Evolutionary conservation across 2,797 vertebrate species (phyloP).

Genomic region (Sebastes vulpes): DNA sequence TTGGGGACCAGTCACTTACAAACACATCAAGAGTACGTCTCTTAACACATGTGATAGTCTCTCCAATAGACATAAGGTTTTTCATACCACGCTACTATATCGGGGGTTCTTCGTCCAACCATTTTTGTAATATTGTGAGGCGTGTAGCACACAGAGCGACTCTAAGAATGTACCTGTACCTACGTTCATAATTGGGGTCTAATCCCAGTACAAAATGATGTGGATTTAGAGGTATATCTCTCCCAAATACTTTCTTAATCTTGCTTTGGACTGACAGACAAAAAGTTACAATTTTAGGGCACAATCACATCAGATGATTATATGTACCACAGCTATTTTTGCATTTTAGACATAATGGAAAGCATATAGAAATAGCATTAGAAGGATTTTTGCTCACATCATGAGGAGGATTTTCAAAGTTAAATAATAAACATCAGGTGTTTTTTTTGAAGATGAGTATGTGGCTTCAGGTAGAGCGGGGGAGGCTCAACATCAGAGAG

Average conservation of each 20-base stretch:
- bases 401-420: not conserved
- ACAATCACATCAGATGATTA: too few relatives aligned
- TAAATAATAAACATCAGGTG: not conserved
- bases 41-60: too few relatives aligned
- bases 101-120: too few relatives aligned
- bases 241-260: not conserved
- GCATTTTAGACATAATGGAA: not conserved
- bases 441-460: not conserved
- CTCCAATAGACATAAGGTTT: too few relatives aligned
- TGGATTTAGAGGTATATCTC: not conserved
- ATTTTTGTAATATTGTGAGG: too few relatives aligned
- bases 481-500: slow-evolving; percentile 37
- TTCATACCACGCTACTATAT: too few relatives aligned
- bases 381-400: not conserved
- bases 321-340: not conserved
- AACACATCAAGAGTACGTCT: too few relatives aligned
- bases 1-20: too few relatives aligned
- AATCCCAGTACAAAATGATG: too few relatives aligned
- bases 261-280: not conserved
- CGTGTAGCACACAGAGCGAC: too few relatives aligned
- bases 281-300: not conserved
- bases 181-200: too few relatives aligned
- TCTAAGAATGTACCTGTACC: too few relatives aligned
- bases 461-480: slow-evolving; percentile 21
- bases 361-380: not conserved